These are phyloP conservation scores for Eucidaris tribuloides DNA, from an alignment of 35 echinoderm and acorn worm species.

Conservation along the genomic window DNA sequence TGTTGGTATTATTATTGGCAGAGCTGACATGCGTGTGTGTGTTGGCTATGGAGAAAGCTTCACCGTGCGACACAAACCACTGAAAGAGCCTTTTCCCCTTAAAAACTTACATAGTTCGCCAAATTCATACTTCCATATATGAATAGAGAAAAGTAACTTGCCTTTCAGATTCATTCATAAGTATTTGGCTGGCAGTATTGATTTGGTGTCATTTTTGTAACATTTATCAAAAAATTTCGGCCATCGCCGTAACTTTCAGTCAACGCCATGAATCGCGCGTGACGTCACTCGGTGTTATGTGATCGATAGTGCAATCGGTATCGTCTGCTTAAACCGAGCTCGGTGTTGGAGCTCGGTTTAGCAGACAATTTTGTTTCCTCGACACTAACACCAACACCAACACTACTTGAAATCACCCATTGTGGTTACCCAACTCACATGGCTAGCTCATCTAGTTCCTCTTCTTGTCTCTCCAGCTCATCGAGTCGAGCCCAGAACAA, in stretches of 20 bases:
- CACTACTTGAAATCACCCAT: not conserved
- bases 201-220: too few relatives aligned
- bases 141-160: too few relatives aligned
- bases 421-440: not conserved
- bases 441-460: constrained; percentile 84
- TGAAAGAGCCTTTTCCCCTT: too few relatives aligned
- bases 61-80: too few relatives aligned
- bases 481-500: constrained; percentile 75
- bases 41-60: too few relatives aligned
- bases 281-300: not conserved
- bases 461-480: constrained; percentile 86
- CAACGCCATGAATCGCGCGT: too few relatives aligned
- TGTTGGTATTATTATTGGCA: too few relatives aligned
- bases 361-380: not conserved
- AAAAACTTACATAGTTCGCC: too few relatives aligned
- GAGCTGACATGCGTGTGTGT: too few relatives aligned
- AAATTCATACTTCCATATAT: not conserved
- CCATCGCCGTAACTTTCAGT: too few relatives aligned
- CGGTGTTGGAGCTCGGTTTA: not conserved
- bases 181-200: too few relatives aligned
- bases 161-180: not conserved
- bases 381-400: not conserved
- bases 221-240: too few relatives aligned
- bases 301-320: not conserved
- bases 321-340: not conserved